Percentiles rank a stretch among this genome's conserved stretches.
These are phyloP conservation scores for Whitmania pigra DNA, from an alignment of 1,140 invertebrate species.

Conservation along the genomic window DNA sequence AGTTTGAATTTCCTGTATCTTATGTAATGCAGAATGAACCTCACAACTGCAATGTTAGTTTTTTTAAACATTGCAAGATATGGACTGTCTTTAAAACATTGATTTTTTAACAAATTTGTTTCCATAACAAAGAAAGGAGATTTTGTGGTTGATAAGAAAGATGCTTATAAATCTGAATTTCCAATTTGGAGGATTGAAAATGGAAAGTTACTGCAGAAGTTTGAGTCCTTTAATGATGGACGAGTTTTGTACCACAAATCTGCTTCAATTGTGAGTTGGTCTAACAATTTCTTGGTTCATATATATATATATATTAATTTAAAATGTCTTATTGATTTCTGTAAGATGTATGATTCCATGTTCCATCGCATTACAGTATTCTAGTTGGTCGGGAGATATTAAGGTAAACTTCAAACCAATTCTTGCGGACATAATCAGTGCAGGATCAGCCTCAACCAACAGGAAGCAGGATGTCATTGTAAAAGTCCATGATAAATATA, in stretches of 20 bases:
- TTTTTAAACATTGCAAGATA: neutral
- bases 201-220: slow-evolving; percentile 19
- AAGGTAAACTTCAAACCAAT: slow-evolving; percentile 13
- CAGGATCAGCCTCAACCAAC: neutral
- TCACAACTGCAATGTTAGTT: slow-evolving; percentile 1
- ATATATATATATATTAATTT: neutral
- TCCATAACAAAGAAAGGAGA: slow-evolving; percentile 8
- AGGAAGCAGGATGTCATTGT: slow-evolving; percentile 15
- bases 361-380: slow-evolving; percentile 5
- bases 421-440: slow-evolving; percentile 12
- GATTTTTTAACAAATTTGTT: too few relatives aligned
- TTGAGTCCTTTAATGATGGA: slow-evolving; percentile 2
- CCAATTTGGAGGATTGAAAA: slow-evolving; percentile 20
- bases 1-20: neutral
- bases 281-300: neutral
- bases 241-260: slow-evolving; percentile 9
- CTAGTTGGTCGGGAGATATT: slow-evolving; percentile 19
- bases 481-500: slow-evolving; percentile 12
- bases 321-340: too few relatives aligned
- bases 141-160: slow-evolving; percentile 17
- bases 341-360: too few relatives aligned
- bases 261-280: slow-evolving; percentile 15
- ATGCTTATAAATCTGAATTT: slow-evolving; percentile 18
- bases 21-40: slow-evolving; percentile 7
- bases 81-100: too few relatives aligned